Conservation (phyloP, 2,113 vertebrate genomes). For the Entomyzon cyanotis region DNA sequence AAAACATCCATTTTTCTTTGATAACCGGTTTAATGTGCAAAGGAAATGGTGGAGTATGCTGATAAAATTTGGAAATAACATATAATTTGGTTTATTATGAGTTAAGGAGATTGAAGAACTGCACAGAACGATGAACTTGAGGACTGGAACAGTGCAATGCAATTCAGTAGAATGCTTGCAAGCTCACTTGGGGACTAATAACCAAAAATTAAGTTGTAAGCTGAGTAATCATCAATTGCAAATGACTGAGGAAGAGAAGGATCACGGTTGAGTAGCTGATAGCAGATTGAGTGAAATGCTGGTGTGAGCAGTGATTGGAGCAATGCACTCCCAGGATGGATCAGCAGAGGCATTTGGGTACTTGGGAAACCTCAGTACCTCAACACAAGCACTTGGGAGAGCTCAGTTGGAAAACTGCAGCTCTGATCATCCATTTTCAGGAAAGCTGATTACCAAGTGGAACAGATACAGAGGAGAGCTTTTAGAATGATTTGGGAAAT, state of each 20-base stretch:
- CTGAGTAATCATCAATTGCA: slow-evolving; percentile 31
- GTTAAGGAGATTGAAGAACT: slow-evolving; percentile 2
- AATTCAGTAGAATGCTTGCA: background rate
- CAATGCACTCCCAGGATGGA: background rate
- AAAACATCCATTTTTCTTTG: slow-evolving; percentile 17
- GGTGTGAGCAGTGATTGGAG: background rate
- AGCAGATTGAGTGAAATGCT: background rate
- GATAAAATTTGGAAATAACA: slow-evolving; percentile 6
- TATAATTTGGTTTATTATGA: slow-evolving; percentile 19
- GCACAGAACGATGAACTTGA: slow-evolving; percentile 15
- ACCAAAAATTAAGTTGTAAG: slow-evolving; percentile 56
- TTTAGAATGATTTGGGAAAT: slow-evolving; percentile 53
- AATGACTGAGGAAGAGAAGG: slow-evolving; percentile 1
- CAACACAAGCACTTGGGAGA: background rate
- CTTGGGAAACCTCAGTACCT: slow-evolving; percentile 1
- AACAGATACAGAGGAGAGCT: slow-evolving; percentile 47
- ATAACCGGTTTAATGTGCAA: background rate
- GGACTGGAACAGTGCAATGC: background rate
- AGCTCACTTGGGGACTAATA: slow-evolving; percentile 46
- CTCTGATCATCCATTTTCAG: slow-evolving; percentile 43
- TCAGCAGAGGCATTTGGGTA: background rate
- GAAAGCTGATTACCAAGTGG: slow-evolving; percentile 56
- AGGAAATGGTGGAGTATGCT: background rate
- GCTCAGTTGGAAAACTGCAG: background rate
- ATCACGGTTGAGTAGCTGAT: background rate